Evolutionary conservation across 2,797 vertebrate genomes (phyloP).

Genomic region (Margarornis squamiger): DNA sequence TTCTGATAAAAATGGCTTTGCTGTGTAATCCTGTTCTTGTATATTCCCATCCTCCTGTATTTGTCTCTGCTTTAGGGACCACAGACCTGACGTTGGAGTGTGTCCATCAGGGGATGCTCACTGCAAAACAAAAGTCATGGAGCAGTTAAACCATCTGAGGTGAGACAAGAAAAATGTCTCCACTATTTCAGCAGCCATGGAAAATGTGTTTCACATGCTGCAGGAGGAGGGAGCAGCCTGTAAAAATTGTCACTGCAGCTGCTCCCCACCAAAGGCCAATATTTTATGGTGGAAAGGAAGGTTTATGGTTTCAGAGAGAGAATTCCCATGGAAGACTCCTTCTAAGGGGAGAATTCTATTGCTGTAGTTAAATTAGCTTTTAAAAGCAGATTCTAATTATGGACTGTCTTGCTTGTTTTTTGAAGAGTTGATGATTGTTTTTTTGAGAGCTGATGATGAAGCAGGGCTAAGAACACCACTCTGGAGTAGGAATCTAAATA

Average conservation of each 20-base stretch:
- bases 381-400: not conserved
- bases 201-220: not conserved
- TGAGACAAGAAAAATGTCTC: not conserved
- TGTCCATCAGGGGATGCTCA: not conserved
- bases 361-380: not conserved
- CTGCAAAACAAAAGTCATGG: not conserved
- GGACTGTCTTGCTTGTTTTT: not conserved
- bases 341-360: not conserved
- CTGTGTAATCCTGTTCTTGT: not conserved
- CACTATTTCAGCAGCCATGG: not conserved
- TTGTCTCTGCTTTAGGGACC: not conserved
- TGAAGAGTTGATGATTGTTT: not conserved
- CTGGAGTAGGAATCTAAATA: not conserved
- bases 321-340: not conserved
- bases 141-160: not conserved
- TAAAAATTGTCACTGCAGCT: not conserved
- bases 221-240: not conserved
- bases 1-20: not conserved
- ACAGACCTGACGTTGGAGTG: rapidly evolving
- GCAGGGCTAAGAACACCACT: not conserved
- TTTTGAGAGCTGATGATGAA: not conserved
- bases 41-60: not conserved
- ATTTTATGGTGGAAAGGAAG: not conserved
- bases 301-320: not conserved
- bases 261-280: not conserved